These are phyloP conservation scores for Selenia dentaria DNA, from an alignment of 2,888 invertebrate species.

Conservation along the genomic window DNA sequence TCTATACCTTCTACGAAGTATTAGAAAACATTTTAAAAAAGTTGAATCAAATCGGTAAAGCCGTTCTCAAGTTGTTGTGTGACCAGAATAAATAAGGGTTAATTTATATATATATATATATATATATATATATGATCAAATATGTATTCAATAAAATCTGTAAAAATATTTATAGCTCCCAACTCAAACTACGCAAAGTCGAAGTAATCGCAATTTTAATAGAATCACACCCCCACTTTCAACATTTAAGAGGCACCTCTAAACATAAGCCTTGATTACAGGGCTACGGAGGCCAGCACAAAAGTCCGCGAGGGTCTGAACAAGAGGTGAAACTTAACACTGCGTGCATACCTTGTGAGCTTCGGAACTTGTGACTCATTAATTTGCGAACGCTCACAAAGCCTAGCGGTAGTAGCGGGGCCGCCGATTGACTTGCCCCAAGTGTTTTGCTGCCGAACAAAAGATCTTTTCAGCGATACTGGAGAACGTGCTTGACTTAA, in stretches of 20 bases:
- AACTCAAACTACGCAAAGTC: not conserved
- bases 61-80: too few relatives aligned
- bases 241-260: constrained; percentile 6
- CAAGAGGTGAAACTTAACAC: constrained; percentile 60
- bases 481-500: constrained; percentile 67
- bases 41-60: too few relatives aligned
- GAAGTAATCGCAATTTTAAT: not conserved
- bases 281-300: constrained; percentile 6
- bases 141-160: too few relatives aligned
- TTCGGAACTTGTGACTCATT: constrained; percentile 61
- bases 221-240: constrained; percentile 4
- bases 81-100: too few relatives aligned
- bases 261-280: constrained; percentile 15
- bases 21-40: too few relatives aligned
- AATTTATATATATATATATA: too few relatives aligned
- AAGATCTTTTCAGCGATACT: constrained; percentile 71
- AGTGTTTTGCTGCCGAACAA: constrained; percentile 76
- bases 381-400: constrained; percentile 74
- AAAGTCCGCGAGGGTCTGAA: constrained; percentile 40
- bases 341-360: constrained; percentile 43
- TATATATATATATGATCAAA: too few relatives aligned
- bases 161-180: too few relatives aligned
- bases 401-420: constrained; percentile 49
- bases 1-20: too few relatives aligned
- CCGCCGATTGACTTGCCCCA: constrained; percentile 73